A percentile compares a stretch with the other conserved stretches of the same genome.
Evolutionary conservation across 2,888 invertebrate genomes (phyloP).

Genomic region (Synanthedon tipuliformis): DNA sequence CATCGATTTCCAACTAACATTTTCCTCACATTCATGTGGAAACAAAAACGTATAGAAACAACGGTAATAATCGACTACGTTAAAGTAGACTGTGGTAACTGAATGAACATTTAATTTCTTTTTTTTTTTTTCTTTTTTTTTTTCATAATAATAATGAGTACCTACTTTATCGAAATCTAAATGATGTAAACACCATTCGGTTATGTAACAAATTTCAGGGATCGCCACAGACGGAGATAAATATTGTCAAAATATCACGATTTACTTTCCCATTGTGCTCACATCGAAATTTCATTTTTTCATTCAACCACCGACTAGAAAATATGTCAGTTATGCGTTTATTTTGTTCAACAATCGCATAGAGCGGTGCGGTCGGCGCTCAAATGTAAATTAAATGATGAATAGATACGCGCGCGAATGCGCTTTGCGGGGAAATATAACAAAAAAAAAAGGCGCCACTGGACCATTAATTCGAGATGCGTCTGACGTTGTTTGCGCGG

Average conservation of each 20-base stretch:
- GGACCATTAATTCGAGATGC: slow-evolving; percentile 37
- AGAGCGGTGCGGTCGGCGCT: slow-evolving; percentile 25
- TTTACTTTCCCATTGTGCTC: no score
- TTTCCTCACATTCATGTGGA: slow-evolving; percentile 37
- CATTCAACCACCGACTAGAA: background rate
- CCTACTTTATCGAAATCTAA: no score
- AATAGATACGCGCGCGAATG: slow-evolving; percentile 52
- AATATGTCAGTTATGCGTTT: background rate
- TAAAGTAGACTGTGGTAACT: background rate
- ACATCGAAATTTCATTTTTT: no score
- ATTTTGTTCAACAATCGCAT: background rate
- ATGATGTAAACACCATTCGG: no score
- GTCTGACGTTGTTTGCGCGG: slow-evolving; percentile 4
- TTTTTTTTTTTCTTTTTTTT: no score
- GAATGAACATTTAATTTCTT: background rate
- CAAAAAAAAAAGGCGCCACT: slow-evolving; percentile 34
- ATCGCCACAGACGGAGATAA: no score
- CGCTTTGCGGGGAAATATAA: slow-evolving; percentile 6
- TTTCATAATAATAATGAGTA: no score
- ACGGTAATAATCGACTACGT: background rate
- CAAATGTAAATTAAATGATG: slow-evolving; percentile 66
- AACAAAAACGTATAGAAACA: slow-evolving; percentile 31
- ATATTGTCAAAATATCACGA: no score
- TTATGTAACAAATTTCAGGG: no score
- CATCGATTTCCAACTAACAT: slow-evolving; percentile 43